Base-by-base conservation (phyloP, 2,113 vertebrate species). In the Mystacornis crossleyi region DNA sequence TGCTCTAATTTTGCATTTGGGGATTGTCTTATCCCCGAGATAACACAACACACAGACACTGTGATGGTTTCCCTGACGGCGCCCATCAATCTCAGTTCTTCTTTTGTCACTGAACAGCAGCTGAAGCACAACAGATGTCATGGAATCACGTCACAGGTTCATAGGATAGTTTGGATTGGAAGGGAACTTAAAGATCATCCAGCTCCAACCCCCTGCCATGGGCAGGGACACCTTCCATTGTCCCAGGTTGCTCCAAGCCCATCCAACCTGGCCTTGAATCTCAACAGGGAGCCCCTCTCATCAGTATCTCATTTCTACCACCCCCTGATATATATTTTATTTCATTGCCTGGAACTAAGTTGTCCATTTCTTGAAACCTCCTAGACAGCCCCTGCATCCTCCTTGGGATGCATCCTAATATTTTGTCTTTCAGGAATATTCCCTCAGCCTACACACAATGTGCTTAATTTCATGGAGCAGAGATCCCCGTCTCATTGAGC, bases 381-480 rank as follows among this genome's bases (percentile, higher is more conserved):
- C 57, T 18, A 60, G 48, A 69, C 47, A 86, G 54, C 4, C 75
- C 16, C 38, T 62, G 34, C 9, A 36, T 36, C 51, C 36, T 95
- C 64, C 55, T 7, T 74, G 64, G 93, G 83, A 83, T 38, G 71
- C 55, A 71, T 93, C 57, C 47, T 67, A 78, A 78, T 36, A 6
- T 6, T 71, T 25, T 0, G 8, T 55, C 18, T 89, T 71, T 67
- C 74, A 64, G 60, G 61, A 89, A 43, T 0, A 0, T 62, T 92
- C 58, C 69, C 85, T 55, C 43, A 84, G 64, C 67, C 77, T 60
- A 17, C 55, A 81, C n/a, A 47, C 45, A 62, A 40, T 0, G 1
- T 58, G 64, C 34, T 77, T 92, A 88, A 96, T 96, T 97, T 97
- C 93, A 95, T 94, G 83, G 89, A 93, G 89, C 94, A 89, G 53